These are phyloP conservation scores for Hypena proboscidalis DNA, from an alignment of 2,888 invertebrate species.

Conservation along the genomic window DNA sequence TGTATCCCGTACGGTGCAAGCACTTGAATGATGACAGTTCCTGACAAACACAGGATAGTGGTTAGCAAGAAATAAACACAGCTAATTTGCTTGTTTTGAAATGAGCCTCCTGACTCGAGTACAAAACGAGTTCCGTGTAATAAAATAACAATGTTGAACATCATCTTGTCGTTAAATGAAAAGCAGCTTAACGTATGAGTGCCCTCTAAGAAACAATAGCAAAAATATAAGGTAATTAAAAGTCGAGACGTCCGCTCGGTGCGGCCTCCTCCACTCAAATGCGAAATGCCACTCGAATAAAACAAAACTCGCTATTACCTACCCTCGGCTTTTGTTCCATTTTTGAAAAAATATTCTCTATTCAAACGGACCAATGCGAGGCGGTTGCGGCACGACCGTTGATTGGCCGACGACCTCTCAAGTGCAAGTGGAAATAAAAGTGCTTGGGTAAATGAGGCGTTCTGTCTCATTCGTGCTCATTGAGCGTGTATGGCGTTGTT, in stretches of 20 bases:
- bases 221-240: slow-evolving; percentile 77
- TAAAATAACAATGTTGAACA: slow-evolving; percentile 81
- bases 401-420: slow-evolving; percentile 83
- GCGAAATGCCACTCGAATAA: slow-evolving; percentile 78
- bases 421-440: slow-evolving; percentile 82
- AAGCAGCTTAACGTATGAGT: slow-evolving; percentile 59
- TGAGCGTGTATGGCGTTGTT: slow-evolving; percentile 56
- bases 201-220: slow-evolving; percentile 65
- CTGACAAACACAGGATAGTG: slow-evolving; percentile 63
- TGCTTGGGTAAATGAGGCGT: slow-evolving; percentile 80
- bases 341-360: slow-evolving; percentile 78
- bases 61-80: slow-evolving; percentile 67
- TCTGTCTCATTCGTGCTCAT: slow-evolving; percentile 66
- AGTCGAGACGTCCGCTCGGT: slow-evolving; percentile 74
- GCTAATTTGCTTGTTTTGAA: slow-evolving; percentile 78
- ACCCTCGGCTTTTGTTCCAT: slow-evolving; percentile 80
- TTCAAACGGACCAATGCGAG: slow-evolving; percentile 83
- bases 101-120: slow-evolving; percentile 57
- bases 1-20: slow-evolving; percentile 49
- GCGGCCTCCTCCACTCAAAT: slow-evolving; percentile 73
- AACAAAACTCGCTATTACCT: slow-evolving; percentile 84
- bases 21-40: slow-evolving; percentile 54
- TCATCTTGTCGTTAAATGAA: slow-evolving; percentile 61
- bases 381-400: slow-evolving; percentile 77
- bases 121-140: slow-evolving; percentile 59